Base-by-base conservation (phyloP, 2,797 vertebrate genomes). In the Serranus cabrilla region DNA sequence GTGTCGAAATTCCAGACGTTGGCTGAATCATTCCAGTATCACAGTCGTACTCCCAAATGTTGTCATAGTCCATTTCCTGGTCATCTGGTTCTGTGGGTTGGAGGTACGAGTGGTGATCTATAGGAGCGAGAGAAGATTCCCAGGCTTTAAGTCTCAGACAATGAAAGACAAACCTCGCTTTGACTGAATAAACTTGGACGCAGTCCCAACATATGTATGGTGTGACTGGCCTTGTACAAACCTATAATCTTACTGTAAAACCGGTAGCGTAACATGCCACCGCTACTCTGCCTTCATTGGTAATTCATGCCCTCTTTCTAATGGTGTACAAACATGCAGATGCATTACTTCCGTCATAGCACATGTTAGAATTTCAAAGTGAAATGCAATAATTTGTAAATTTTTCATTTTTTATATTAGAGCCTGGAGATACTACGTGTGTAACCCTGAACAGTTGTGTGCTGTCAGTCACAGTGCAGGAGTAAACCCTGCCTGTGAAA, bases 21-120 rank as follows among this genome's bases (percentile, higher is more conserved):
- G 90, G 88, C 90, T 92, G 94, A 91, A 92, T 94, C 94, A 95
- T 94, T 82, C 89, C 89, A 42, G 87, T 87, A 85, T 94, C 89
- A 63, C 66, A 80, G 85, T 95, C 86, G 21, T 89, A 92, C 82
- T 95, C 94, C 95, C 95, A 96, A 91, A 96, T 95, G 93, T 96
- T 96, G 90, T 96, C 95, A 92, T 96, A 96, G 92, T 96, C 95
- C 57, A 95, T 86, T 93, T 96, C 95, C 95, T 94, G 95, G 87
- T 96, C 95, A 90, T 96, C 95, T 85, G 94, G 94, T 73, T 95
- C 95, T 34, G 76, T 87, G 67, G 92, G 95, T 85, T 94, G 71
- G 49, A 96, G 95, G 92, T 96, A 95, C 31, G 94, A 93, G 76
- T 93, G 83, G 60, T 79, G 90, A 89, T 94, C 95, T 96, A 76